phyloP scores from a whole-genome alignment of 2,113 vertebrate genomes.

The Pollimyrus isidori region DNA sequence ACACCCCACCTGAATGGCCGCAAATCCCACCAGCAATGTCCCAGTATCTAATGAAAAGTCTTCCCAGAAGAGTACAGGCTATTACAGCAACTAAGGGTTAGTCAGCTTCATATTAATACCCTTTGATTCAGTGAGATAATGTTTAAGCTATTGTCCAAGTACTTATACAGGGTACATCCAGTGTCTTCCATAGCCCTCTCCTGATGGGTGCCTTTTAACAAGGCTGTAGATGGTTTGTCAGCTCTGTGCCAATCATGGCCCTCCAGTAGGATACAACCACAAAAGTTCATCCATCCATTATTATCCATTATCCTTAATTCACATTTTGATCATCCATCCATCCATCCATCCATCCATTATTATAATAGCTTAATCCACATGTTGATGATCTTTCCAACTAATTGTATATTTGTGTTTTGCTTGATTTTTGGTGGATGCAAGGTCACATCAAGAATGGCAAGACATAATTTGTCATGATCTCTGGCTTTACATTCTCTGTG shows the following conservation, averaged over 20 bases:
- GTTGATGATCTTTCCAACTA: not conserved
- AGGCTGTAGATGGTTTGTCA: not conserved
- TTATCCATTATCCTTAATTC: too few relatives aligned
- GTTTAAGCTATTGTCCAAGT: not conserved
- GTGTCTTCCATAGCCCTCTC: not conserved
- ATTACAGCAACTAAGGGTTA: too few relatives aligned
- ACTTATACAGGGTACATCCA: not conserved
- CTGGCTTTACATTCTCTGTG: not conserved
- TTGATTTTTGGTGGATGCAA: not conserved
- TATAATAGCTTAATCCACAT: not conserved
- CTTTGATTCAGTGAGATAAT: not conserved
- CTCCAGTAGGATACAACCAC: not conserved
- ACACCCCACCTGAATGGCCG: too few relatives aligned
- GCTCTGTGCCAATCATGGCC: not conserved
- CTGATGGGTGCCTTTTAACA: not conserved
- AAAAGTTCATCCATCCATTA: not conserved
- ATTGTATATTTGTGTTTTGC: not conserved
- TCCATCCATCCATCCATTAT: too few relatives aligned
- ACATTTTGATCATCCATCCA: too few relatives aligned
- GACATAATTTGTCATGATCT: not conserved
- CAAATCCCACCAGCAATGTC: not conserved
- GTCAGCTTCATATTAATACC: not conserved
- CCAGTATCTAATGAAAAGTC: too few relatives aligned
- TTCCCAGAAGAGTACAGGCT: too few relatives aligned
- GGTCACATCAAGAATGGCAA: not conserved